Conservation (phyloP, 2,113 vertebrate species). For the Amia ocellicauda region DNA sequence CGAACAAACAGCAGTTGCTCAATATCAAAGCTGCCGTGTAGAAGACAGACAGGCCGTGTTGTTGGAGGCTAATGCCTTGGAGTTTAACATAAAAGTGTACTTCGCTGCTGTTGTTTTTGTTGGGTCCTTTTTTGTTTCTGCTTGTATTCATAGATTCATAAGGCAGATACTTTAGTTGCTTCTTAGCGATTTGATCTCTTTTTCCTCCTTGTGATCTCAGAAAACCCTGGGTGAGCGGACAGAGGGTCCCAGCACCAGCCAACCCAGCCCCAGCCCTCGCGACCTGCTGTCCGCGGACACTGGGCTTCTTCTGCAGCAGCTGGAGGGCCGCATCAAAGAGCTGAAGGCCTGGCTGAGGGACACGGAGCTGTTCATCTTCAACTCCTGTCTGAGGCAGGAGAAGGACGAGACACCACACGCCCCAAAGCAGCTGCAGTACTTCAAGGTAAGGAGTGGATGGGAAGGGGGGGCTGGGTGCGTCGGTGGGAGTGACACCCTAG, state of each 20-base stretch:
- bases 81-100: not conserved
- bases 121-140: too few species aligned
- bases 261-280: slow-evolving; percentile 62
- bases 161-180: too few species aligned
- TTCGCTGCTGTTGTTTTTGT: not conserved
- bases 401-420: slow-evolving; percentile 70
- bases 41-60: not conserved
- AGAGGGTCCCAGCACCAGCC: slow-evolving; percentile 63
- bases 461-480: not conserved
- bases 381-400: slow-evolving; percentile 87
- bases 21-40: not conserved
- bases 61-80: not conserved
- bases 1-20: not conserved
- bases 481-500: not conserved
- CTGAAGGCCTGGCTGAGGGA: slow-evolving; percentile 94
- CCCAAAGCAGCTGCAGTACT: slow-evolving; percentile 84
- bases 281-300: slow-evolving; percentile 86
- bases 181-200: not conserved
- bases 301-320: slow-evolving; percentile 84
- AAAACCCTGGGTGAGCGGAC: slow-evolving; percentile 77
- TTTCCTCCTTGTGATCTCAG: slow-evolving; percentile 52
- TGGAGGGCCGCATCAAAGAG: slow-evolving; percentile 92
- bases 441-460: too few species aligned
- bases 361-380: slow-evolving; percentile 97
- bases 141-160: too few species aligned